A percentile compares a stretch with the other conserved stretches of the same genome.
These are phyloP conservation scores for Siphonodentalium dalli DNA, from an alignment of 2,888 invertebrate species.

Conservation along the genomic window DNA sequence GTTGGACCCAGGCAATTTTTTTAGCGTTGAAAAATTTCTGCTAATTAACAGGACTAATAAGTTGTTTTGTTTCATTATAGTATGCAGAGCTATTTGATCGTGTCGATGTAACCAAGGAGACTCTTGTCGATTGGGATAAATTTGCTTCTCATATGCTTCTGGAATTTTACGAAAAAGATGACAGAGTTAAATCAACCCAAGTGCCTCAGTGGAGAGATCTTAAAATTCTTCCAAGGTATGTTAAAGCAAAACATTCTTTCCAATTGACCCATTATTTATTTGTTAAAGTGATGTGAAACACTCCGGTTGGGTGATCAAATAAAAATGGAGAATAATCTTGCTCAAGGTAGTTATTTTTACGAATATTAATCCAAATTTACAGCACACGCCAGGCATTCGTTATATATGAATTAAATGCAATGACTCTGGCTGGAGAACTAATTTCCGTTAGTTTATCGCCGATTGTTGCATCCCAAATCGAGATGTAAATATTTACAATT, in stretches of 20 bases:
- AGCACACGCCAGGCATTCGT: no score
- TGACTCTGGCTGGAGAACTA: no score
- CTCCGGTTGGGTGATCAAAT: background rate
- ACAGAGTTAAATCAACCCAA: slow-evolving; percentile 62
- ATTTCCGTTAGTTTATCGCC: no score
- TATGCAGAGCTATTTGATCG: slow-evolving; percentile 64
- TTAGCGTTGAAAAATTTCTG: no score
- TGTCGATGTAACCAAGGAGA: slow-evolving; percentile 63
- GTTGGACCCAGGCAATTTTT: no score
- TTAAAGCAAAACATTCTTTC: background rate
- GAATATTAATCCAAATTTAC: no score
- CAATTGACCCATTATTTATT: no score
- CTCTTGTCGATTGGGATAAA: slow-evolving; percentile 65
- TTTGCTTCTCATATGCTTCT: slow-evolving; percentile 64
- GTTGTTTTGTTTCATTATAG: slow-evolving; percentile 32
- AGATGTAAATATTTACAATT: no score
- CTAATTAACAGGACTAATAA: no score
- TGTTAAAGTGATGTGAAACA: background rate
- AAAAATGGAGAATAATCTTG: background rate
- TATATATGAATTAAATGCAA: no score
- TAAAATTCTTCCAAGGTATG: slow-evolving; percentile 56
- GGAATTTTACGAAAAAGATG: slow-evolving; percentile 65
- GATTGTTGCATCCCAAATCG: no score
- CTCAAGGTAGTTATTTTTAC: no score
- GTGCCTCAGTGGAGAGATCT: slow-evolving; percentile 65